Percentiles rank a stretch among this genome's conserved stretches.
These are phyloP conservation scores for Mus minutoides DNA, from an alignment of 2,797 vertebrate species.

Conservation along the genomic window DNA sequence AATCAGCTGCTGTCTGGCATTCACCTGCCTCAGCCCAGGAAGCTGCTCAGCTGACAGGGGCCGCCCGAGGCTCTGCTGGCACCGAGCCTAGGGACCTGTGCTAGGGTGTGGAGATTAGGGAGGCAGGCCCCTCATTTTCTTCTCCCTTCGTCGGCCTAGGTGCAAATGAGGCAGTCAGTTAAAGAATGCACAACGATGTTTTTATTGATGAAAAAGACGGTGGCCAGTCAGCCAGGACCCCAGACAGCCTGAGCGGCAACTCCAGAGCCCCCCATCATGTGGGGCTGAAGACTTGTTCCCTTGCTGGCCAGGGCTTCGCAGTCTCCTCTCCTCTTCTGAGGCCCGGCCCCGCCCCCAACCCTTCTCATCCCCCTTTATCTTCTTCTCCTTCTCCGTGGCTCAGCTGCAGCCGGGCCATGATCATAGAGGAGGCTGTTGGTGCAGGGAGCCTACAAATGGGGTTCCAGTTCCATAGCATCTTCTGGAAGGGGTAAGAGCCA, in stretches of 20 bases:
- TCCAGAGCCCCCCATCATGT: background rate
- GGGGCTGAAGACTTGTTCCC: background rate
- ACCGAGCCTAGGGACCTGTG: background rate
- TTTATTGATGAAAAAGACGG: constrained; percentile 71
- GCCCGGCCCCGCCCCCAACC: background rate
- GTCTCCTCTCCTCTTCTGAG: background rate
- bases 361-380: background rate
- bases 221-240: background rate
- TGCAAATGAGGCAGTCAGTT: background rate
- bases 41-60: background rate
- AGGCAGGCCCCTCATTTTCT: rapidly evolving
- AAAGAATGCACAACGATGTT: background rate
- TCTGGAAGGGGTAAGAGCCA: background rate
- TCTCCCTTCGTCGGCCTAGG: background rate
- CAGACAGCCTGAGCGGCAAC: background rate
- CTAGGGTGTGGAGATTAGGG: rapidly evolving
- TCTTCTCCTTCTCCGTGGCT: background rate
- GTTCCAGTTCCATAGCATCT: background rate
- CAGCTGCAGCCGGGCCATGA: background rate
- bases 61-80: background rate
- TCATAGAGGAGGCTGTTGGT: background rate
- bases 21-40: background rate
- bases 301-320: background rate
- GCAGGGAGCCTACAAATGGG: background rate
- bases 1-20: background rate